These are phyloP conservation scores for Tenodera sinensis DNA, from an alignment of 2,888 invertebrate genomes.

Conservation along the genomic window DNA sequence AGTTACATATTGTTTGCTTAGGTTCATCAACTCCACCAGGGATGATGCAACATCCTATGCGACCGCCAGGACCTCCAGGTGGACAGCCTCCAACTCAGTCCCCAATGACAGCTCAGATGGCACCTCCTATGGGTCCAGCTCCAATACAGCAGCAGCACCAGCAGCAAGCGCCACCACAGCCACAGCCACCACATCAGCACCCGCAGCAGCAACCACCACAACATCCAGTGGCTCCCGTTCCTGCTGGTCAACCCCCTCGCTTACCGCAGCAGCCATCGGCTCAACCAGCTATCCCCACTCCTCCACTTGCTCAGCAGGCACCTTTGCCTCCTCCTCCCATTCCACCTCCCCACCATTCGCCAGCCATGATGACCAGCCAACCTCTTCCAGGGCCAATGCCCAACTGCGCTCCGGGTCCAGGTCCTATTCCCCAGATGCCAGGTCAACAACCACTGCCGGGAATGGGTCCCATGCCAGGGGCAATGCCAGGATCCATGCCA, in stretches of 20 bases:
- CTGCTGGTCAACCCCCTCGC: slow-evolving; percentile 26
- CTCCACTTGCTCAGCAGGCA: slow-evolving; percentile 26
- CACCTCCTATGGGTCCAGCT: slow-evolving; percentile 54
- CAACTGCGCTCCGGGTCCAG: slow-evolving; percentile 18
- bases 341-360: slow-evolving; percentile 18
- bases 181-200: slow-evolving; percentile 20
- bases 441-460: slow-evolving; percentile 29
- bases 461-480: not conserved
- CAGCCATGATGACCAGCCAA: slow-evolving; percentile 10
- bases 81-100: slow-evolving; percentile 55
- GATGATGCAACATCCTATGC: slow-evolving; percentile 34
- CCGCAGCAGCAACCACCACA: slow-evolving; percentile 29
- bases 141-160: slow-evolving; percentile 42
- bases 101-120: slow-evolving; percentile 57
- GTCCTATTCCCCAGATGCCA: slow-evolving; percentile 1
- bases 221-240: slow-evolving; percentile 41
- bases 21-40: slow-evolving; percentile 30
- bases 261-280: slow-evolving; percentile 27
- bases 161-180: slow-evolving; percentile 26
- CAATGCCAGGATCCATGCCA: slow-evolving; percentile 21
- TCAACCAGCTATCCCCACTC: slow-evolving; percentile 16
- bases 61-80: slow-evolving; percentile 44
- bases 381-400: slow-evolving; percentile 33
- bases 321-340: slow-evolving; percentile 31
- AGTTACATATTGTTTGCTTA: not conserved